These are phyloP conservation scores for Emmelina monodactyla DNA, from an alignment of 2,888 invertebrate genomes.

Conservation along the genomic window DNA sequence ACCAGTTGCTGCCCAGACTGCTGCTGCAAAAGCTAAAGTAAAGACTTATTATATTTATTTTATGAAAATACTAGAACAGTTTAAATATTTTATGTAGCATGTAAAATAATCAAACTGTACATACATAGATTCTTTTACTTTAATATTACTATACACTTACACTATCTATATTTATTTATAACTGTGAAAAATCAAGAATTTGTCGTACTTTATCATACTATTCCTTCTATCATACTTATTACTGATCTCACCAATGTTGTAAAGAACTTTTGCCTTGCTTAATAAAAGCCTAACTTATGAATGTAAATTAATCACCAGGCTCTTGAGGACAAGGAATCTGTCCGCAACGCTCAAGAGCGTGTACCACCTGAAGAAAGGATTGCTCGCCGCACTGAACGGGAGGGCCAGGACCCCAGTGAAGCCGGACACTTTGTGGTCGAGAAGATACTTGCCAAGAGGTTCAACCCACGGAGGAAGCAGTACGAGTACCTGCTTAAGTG, in stretches of 20 bases:
- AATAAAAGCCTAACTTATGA: no score
- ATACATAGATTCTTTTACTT: no score
- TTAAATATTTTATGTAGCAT: no score
- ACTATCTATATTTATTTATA: no score
- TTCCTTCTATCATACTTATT: background rate
- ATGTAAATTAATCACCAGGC: no score
- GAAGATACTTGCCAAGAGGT: conserved; percentile 84
- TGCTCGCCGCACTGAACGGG: conserved; percentile 51
- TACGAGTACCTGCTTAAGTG: conserved; percentile 87
- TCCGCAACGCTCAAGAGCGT: conserved; percentile 52
- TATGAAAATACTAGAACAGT: no score
- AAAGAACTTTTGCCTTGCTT: no score
- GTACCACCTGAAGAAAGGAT: conserved; percentile 58
- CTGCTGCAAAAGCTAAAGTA: conserved; percentile 15
- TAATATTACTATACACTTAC: no score
- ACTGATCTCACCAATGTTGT: no score
- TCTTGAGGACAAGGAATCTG: conserved; percentile 33
- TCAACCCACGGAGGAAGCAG: conserved; percentile 78
- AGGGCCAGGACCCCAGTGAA: conserved; percentile 37
- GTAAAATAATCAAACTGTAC: no score
- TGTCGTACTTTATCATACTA: background rate
- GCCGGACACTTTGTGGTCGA: conserved; percentile 79
- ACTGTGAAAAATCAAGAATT: no score
- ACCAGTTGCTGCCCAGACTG: conserved; percentile 18
- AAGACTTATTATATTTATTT: no score